These are phyloP conservation scores for Allophyes oxyacanthae DNA, from an alignment of 2,888 invertebrate species.

Conservation along the genomic window DNA sequence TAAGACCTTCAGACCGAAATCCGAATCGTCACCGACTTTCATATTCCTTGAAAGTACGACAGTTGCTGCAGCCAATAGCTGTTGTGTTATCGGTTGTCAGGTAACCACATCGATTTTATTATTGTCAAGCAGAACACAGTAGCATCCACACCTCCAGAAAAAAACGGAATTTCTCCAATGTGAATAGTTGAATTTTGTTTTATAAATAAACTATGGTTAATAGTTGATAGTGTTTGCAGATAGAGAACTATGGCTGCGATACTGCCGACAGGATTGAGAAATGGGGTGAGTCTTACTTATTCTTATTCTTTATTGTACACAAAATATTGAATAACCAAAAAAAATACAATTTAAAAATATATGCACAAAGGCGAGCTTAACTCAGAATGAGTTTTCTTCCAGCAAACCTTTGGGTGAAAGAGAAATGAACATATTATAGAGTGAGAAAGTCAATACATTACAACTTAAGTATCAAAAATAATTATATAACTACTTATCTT, in stretches of 20 bases:
- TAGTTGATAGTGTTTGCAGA: conserved; percentile 27
- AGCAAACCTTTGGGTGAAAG: no score
- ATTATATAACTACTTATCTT: no score
- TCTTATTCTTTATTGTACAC: conserved; percentile 6
- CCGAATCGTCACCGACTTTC: conserved; percentile 36
- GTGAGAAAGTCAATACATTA: no score
- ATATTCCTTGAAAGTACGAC: conserved; percentile 38
- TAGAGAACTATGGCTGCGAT: conserved; percentile 76
- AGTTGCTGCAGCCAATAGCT: conserved; percentile 51
- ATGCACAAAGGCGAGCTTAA: no score
- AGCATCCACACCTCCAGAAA: conserved; percentile 18
- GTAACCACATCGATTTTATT: conserved; percentile 82
- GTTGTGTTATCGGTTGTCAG: conserved; percentile 78
- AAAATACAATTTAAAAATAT: no score
- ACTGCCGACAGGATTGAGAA: conserved; percentile 76
- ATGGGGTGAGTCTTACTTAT: conserved; percentile 73
- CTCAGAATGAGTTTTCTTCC: no score
- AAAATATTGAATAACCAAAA: no score
- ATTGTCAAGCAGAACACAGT: conserved; percentile 41
- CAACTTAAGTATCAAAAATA: no score
- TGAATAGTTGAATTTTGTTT: conserved; percentile 10
- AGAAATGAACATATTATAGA: no score
- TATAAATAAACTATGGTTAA: conserved; percentile 22
- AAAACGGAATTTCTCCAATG: neutral
- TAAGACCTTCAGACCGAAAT: conserved; percentile 34